Evolutionary conservation across 2,888 invertebrate species (phyloP), one percentile per base, ranked within the genome.

Genomic region (Osedax fenrisi): DNA sequence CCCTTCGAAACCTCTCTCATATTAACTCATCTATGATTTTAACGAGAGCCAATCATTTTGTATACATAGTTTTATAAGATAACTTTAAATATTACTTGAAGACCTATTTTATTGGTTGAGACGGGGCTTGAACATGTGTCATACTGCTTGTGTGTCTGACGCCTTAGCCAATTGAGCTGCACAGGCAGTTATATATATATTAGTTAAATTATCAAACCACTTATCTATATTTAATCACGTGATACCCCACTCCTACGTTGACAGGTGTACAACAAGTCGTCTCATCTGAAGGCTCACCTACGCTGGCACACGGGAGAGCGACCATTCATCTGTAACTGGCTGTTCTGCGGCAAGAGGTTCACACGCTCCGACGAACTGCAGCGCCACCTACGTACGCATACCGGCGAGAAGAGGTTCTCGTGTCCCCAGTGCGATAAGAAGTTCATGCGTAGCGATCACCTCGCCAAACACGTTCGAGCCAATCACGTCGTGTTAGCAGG

Each of bases 261-360:
- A 41, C 41, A 41, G 41, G 41, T 41, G 73, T 97, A 97, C 86
- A 94, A 94, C 78, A 96, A 96, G 87, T 96, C 95, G 74, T 95
- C 94, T 75, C 97, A 97, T 87, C 87, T 98, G 83, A 97, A 97
- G 87, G 97, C 97, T 70, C 97, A 97, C 86, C 88, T 97, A 76
- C 89, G 96, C 82, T 97, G 96, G 96, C 97, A 97, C 87, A 94
- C 94, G 69, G 94, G 94, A 76, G 96, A 96, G 86, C 88, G 96
- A 80, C 96, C 96, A 56, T 94, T 93, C 86, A 93, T 94, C 77
- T 96, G 95, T 87, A 94, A 94, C 87, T 96, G 95, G 95, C 87
- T 95, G 82, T 95, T 95, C 86, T 96, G 95, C 86, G 94, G 94
- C 78, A 96, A 96, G 86, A 88, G 94, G 79, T 96, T 96, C 87